phyloP scores from a whole-genome alignment of 2,797 vertebrate genomes.

The Morelia viridis region DNA sequence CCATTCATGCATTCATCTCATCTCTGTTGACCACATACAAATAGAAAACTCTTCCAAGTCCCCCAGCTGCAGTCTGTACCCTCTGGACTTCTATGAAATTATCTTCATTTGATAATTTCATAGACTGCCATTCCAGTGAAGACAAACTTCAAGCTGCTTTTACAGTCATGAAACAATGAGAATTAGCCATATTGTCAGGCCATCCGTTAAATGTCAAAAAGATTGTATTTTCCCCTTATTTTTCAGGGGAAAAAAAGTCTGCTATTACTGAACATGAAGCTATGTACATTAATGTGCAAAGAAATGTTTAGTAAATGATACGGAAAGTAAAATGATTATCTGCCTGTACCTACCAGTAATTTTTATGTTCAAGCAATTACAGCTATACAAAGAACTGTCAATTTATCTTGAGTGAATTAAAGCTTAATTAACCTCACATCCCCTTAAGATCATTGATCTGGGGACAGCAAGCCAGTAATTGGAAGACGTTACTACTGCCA shows the following conservation, averaged over 20 bases:
- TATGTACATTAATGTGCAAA: constrained; percentile 22
- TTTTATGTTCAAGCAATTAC: constrained; percentile 56
- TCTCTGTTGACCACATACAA: neutral
- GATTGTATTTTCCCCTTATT: neutral
- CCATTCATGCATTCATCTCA: neutral
- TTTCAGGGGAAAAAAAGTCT: neutral
- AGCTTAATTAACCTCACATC: constrained; percentile 65
- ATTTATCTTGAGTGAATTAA: constrained; percentile 70
- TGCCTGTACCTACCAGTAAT: constrained; percentile 40
- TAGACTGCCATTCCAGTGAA: neutral
- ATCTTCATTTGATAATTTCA: neutral
- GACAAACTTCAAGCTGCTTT: neutral
- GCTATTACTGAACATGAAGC: neutral
- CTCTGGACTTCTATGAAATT: neutral
- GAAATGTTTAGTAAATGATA: constrained; percentile 42
- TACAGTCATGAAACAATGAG: neutral
- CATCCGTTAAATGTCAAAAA: constrained; percentile 11
- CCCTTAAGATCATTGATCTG: constrained; percentile 67
- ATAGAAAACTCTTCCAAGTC: neutral
- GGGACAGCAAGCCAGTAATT: constrained; percentile 64
- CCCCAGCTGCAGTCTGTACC: neutral
- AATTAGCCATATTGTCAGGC: neutral
- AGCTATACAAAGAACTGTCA: constrained; percentile 60
- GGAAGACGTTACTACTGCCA: constrained; percentile 51
- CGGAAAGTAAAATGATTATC: constrained; percentile 50